Evolutionary conservation across 2,888 invertebrate genomes (phyloP).

Genomic region (Napeogenes inachia): DNA sequence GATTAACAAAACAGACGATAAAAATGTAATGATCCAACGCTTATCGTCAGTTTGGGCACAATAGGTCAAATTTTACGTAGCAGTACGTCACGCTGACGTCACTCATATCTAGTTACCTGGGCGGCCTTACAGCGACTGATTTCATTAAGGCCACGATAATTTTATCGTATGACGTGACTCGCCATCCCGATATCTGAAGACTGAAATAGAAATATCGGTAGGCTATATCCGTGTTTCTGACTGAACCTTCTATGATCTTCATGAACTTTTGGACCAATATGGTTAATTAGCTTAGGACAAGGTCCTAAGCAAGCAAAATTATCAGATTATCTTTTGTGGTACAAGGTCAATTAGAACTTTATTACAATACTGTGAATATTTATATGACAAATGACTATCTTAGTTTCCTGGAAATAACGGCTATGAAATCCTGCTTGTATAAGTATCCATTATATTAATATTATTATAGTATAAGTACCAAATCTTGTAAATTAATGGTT

Average conservation of each 20-base stretch:
- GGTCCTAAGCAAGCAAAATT: too few species aligned
- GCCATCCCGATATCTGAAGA: slow-evolving; percentile 48
- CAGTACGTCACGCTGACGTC: slow-evolving; percentile 52
- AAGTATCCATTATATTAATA: too few species aligned
- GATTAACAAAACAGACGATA: slow-evolving; percentile 4
- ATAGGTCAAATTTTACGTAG: slow-evolving; percentile 45
- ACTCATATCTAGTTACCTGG: slow-evolving; percentile 66
- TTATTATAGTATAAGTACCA: too few species aligned
- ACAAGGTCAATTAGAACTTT: too few species aligned
- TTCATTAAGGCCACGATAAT: slow-evolving; percentile 73
- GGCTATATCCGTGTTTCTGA: slow-evolving; percentile 27
- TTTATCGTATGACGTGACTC: slow-evolving; percentile 69
- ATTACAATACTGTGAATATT: too few species aligned
- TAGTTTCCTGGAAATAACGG: too few species aligned
- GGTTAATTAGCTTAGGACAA: too few species aligned
- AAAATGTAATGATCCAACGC: not conserved
- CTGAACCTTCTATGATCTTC: slow-evolving; percentile 18
- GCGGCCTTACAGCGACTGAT: slow-evolving; percentile 56
- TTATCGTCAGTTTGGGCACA: slow-evolving; percentile 29
- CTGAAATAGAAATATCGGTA: slow-evolving; percentile 52
- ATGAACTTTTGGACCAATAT: not conserved
- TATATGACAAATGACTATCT: too few species aligned
- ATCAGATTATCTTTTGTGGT: too few species aligned
- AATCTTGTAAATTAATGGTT: too few species aligned
- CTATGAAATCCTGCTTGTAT: too few species aligned